Conservation (phyloP, 1,140 invertebrate genomes). For the Nasonia longicornis region DNA sequence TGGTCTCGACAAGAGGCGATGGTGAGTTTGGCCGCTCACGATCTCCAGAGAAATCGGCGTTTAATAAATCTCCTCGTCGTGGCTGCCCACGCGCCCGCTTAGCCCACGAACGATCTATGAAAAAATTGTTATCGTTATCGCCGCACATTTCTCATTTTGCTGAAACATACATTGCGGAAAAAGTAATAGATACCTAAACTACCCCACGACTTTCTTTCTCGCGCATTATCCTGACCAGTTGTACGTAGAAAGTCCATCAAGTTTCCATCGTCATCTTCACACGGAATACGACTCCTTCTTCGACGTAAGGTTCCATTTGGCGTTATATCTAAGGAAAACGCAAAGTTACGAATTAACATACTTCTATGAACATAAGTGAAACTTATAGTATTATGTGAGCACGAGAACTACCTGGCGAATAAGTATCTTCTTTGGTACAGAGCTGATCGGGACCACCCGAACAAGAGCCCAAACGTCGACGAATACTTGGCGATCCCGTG, state of each 20-base stretch:
- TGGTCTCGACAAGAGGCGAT: conserved; percentile 72
- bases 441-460: conserved; percentile 69
- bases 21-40: conserved; percentile 82
- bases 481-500: conserved; percentile 76
- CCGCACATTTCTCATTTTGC: conserved; percentile 17
- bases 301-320: conserved; percentile 88
- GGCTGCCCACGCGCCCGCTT: conserved; percentile 81
- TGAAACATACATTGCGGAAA: not conserved
- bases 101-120: conserved; percentile 87
- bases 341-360: not conserved
- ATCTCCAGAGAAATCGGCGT: conserved; percentile 78
- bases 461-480: conserved; percentile 77
- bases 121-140: conserved; percentile 35
- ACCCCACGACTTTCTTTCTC: conserved; percentile 88
- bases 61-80: conserved; percentile 74
- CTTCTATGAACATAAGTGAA: not conserved
- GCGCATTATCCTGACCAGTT: conserved; percentile 78
- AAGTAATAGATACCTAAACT: conserved; percentile 75
- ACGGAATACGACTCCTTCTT: conserved; percentile 82
- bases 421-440: conserved; percentile 74
- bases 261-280: conserved; percentile 86
- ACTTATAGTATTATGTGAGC: not conserved
- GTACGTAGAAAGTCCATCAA: conserved; percentile 88
- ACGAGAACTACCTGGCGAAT: conserved; percentile 75
- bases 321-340: conserved; percentile 77